phyloP scores from a whole-genome alignment of 2,113 vertebrate species.

The Catharus fuscescens region DNA sequence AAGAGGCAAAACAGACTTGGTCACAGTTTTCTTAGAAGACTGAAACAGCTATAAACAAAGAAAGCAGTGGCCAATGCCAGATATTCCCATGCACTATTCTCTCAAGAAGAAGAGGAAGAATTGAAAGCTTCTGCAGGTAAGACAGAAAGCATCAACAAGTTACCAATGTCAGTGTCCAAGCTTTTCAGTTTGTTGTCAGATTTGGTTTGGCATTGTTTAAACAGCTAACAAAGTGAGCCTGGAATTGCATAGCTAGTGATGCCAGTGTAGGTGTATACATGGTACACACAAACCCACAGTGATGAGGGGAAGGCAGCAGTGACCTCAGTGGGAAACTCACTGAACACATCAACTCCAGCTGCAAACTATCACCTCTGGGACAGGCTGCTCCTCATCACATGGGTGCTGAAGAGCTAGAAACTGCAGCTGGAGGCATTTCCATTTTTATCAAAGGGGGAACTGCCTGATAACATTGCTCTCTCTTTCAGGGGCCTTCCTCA shows the following conservation, averaged over 20 bases:
- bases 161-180: neutral
- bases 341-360: neutral
- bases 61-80: neutral
- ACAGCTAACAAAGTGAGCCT: neutral
- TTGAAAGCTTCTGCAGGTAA: neutral
- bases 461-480: neutral
- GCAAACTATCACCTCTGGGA: fast-evolving
- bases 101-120: neutral
- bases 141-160: neutral
- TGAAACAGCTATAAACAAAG: neutral
- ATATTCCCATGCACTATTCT: neutral
- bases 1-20: neutral
- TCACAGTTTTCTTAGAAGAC: neutral
- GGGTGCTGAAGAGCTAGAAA: neutral
- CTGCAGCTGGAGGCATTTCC: neutral
- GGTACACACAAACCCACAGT: neutral
- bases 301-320: neutral
- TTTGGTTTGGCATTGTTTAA: neutral
- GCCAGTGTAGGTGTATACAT: too few species aligned
- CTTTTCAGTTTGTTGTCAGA: neutral
- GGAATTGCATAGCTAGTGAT: neutral
- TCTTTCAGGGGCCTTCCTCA: conserved; percentile 86
- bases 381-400: neutral
- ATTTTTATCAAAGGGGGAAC: neutral
- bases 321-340: neutral